Evolutionary conservation across 2,888 invertebrate genomes (phyloP), one percentile per base, ranked within the genome.

Genomic region (Limenitis camilla): DNA sequence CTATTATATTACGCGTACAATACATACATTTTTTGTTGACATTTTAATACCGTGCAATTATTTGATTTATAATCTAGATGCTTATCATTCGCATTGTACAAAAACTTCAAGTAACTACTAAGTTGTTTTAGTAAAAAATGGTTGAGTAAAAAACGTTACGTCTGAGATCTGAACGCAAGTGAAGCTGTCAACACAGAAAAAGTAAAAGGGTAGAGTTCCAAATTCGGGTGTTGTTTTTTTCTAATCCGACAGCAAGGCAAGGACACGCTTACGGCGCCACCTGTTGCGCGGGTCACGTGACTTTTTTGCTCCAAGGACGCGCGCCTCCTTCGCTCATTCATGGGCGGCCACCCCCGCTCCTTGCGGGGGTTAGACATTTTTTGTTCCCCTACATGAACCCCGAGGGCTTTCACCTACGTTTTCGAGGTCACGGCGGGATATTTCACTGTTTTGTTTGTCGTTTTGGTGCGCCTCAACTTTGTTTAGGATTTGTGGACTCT

Each of bases 261-360:
- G 84, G 86, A 85, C 84, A 77, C 79, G 78, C 69, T 78, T 70
- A 79, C 81, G 83, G 79, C 72, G 82, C 80, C 85, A 87, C 86
- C 86, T 87, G 86, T 87, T 87, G 86, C 76, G 68, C 69, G 69
- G 78, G 82, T 83, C 86, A 86, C 85, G 85, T 86, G 84, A 85
- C 86, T 85, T 87, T 87, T 87, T 87, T 86, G 83, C 83, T 81
- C 74, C 81, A 87, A 86, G 86, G 85, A 86, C 85, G 83, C 77
- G 74, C 75, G 78, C 81, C 84, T 82, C 86, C 85, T 85, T 85
- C 84, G 81, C 81, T 82, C 86, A 87, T 86, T 87, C 86, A 87
- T 78, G 86, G 85, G 84, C 72, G 84, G 78, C 65, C 67, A 63
- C 71, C 78, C 81, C 80, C 77, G 73, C 80, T 78, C 82, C 81